These are phyloP conservation scores for Pipra filicauda DNA, from an alignment of 2,113 vertebrate genomes.

Conservation along the genomic window DNA sequence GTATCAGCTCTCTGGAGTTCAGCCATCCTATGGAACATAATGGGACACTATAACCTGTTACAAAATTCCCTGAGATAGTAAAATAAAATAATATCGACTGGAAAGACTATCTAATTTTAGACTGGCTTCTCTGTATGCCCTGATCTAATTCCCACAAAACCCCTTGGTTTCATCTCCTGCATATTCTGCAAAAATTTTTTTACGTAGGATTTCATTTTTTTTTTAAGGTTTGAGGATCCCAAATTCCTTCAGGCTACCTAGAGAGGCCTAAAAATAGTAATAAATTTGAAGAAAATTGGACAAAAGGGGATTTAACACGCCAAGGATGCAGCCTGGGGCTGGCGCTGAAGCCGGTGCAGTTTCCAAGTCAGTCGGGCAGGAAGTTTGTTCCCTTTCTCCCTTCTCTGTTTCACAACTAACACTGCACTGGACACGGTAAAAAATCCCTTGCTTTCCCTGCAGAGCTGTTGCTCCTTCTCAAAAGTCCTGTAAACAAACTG, in stretches of 20 bases:
- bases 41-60: neutral
- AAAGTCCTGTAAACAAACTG: neutral
- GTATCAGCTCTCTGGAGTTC: neutral
- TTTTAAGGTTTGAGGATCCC: neutral
- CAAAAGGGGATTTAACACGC: neutral
- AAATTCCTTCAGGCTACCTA: constrained; percentile 26
- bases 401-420: neutral
- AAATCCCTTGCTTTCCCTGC: neutral
- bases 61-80: neutral
- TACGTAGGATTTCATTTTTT: neutral
- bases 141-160: constrained; percentile 19
- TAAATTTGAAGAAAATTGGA: neutral
- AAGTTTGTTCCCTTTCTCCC: neutral
- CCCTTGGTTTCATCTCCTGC: neutral
- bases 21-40: neutral
- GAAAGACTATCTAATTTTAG: constrained; percentile 32
- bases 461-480: neutral
- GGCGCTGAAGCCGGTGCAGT: accelerated
- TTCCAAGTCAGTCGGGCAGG: neutral
- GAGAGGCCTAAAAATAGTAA: constrained; percentile 23
- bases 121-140: neutral
- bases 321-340: neutral
- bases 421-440: neutral
- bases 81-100: neutral
- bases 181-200: neutral